Base-by-base conservation (phyloP, 2,797 vertebrate genomes). In the Crocidura indochinensis region DNA sequence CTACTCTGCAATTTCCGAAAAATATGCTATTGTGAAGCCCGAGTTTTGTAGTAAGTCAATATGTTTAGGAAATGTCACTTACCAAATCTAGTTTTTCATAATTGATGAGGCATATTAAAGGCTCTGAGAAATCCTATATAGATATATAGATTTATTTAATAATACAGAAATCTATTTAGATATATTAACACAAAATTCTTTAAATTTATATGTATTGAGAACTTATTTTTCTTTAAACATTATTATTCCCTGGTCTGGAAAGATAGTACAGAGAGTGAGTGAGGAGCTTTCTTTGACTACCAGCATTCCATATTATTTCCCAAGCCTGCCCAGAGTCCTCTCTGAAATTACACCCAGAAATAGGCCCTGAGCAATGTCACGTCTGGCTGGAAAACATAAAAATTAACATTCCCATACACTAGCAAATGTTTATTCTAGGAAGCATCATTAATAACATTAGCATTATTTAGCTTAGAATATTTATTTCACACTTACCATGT, bases 341-440 rank as follows among this genome's bases (percentile, higher is more conserved):
- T 17, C 51, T 53, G 51, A 53, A 17, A 14, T 12, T 14, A 53
- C 12, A 53, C 17, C 17, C 51, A 53, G 51, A 17, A 53, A 17
- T 53, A 53, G 17, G 51, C 51, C 51, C 51, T 53, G 51, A 53
- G 17, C 17, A 53, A 53, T 17, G 17, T 11, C 51, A 53, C 12
- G 7, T 14, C 12, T 53, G 51, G 51, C 51, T 53, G 12, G 12
- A 53, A 53, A 53, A 53, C 51, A 53, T 17, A 53, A 53, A 53
- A 53, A 53, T 14, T 46, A 75, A 31, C 47, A 51, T 77, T 80
- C 62, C 56, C 9, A 68, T 56, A 64, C 38, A 84, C 85, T 92
- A 91, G 26, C 29, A 93, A 94, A 84, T 92, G 29, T 15, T 82
- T 12, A 82, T 71, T 64, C 60, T 92, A 79, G 92, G 14, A 84